A percentile compares a stretch with the other conserved stretches of the same genome.
Evolutionary conservation across 2,113 vertebrate genomes (phyloP).

Genomic region (Neogale vison): DNA sequence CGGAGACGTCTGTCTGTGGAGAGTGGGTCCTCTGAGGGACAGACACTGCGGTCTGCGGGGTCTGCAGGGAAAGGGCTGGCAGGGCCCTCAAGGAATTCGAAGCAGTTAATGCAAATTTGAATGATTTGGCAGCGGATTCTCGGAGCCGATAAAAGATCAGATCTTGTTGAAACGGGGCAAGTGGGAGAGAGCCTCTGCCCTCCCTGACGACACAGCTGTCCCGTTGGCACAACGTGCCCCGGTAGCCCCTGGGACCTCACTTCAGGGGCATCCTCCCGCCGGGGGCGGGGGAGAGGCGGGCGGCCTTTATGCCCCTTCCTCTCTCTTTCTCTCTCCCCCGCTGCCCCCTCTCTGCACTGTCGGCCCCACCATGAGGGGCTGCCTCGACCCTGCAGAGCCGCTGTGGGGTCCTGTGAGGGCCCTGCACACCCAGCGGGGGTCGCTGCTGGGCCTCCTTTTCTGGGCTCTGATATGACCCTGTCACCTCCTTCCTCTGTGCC

Average conservation of each 20-base stretch:
- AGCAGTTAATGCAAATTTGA: too few species aligned
- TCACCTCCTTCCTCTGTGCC: background rate
- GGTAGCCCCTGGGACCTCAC: background rate
- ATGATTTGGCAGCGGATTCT: background rate
- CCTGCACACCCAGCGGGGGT: background rate
- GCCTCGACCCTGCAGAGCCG: background rate
- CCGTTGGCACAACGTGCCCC: background rate
- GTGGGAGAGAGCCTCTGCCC: rapidly evolving
- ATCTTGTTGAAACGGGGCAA: rapidly evolving
- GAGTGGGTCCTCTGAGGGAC: background rate
- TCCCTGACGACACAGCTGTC: background rate
- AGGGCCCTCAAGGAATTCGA: background rate
- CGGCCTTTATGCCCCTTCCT: background rate
- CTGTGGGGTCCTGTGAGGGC: background rate
- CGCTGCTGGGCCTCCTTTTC: background rate
- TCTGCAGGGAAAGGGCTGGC: background rate
- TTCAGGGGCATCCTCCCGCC: background rate
- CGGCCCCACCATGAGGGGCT: background rate
- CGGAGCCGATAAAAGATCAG: background rate
- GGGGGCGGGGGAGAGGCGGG: background rate
- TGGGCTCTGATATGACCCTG: rapidly evolving
- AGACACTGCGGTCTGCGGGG: rapidly evolving
- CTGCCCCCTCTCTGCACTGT: background rate
- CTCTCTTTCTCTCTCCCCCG: rapidly evolving
- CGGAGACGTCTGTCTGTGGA: rapidly evolving